Evolutionary conservation across 2,113 vertebrate genomes (phyloP), one percentile per base, ranked within the genome.

Genomic region (Notarius lentiginosus): DNA sequence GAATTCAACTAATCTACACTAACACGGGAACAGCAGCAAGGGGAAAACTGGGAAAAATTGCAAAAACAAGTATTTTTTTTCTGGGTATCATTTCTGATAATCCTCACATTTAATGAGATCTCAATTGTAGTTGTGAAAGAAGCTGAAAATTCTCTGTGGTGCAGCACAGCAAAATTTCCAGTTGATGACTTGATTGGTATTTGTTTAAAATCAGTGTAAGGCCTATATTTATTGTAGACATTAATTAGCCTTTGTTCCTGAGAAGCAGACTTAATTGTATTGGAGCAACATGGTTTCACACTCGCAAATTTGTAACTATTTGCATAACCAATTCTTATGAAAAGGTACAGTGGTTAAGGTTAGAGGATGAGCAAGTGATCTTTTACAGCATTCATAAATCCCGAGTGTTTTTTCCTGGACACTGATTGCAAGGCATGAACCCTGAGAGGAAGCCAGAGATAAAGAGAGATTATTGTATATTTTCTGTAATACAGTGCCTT

Each of bases 91-190:
- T 56, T 79, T 30, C 30, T 80, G 30, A 58, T 80, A 60, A 80
- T 70, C 5, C 27, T 72, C 7, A 9, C 2, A 51, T 53, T 66
- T 66, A 55, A 56, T 84, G 18, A 70, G 51, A 72, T 56, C 49
- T 84, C n/a, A 84, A 55, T 84, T 70, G 34, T 51, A 83, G 30
- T 84, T 56, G 34, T 51, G 70, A 83, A 83, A 27, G 17, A 34
- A 66, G n/a, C 10, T 30, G 63, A 83, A 83, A 66, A 72, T 55
- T 4, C 51, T 68, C 20, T 34, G 10, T 84, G 51, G 49, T 22
- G 27, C 27, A 34, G 82, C 49, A 14, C 17, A 56, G 18, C 55
- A 60, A 80, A 9, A 72, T 7, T 72, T 56, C 49, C 17, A 66
- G 47, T 27, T 83, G 47, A 66, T 53, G 61, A 66, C 61, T 72